Conservation (phyloP, 1,140 invertebrate species). For the Semibalanus balanoides region DNA sequence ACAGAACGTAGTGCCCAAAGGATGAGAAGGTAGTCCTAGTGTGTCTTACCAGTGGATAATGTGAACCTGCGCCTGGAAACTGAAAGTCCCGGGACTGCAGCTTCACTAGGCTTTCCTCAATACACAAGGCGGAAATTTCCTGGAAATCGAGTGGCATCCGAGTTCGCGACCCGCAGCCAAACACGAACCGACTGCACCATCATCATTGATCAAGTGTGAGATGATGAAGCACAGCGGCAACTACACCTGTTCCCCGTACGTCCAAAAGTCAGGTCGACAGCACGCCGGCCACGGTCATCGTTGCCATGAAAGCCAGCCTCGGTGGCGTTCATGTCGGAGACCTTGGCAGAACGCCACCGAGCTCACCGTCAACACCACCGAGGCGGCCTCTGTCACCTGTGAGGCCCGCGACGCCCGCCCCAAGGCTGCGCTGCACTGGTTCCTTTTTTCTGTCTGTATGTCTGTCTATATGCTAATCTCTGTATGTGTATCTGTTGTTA, state of each 20-base stretch:
- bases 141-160: not conserved
- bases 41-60: too few relatives aligned
- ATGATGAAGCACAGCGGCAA: not conserved
- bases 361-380: not conserved
- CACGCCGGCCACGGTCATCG: not conserved
- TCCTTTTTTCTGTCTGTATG: too few relatives aligned
- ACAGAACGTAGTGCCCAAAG: too few relatives aligned
- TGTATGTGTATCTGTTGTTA: too few relatives aligned
- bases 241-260: not conserved
- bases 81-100: too few relatives aligned
- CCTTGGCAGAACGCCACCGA: not conserved
- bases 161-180: not conserved
- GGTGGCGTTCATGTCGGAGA: not conserved
- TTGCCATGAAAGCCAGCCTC: not conserved
- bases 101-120: too few relatives aligned
- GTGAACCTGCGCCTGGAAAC: too few relatives aligned
- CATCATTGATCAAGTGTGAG: not conserved
- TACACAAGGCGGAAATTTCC: too few relatives aligned
- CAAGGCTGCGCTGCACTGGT: not conserved
- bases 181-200: conserved; percentile 1
- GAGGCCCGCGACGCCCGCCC: not conserved
- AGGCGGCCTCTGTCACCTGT: not conserved
- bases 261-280: not conserved
- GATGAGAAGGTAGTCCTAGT: too few relatives aligned
- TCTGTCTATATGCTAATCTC: too few relatives aligned